Conservation (phyloP, 2,797 vertebrate species). For the Uromys caudimaculatus region DNA sequence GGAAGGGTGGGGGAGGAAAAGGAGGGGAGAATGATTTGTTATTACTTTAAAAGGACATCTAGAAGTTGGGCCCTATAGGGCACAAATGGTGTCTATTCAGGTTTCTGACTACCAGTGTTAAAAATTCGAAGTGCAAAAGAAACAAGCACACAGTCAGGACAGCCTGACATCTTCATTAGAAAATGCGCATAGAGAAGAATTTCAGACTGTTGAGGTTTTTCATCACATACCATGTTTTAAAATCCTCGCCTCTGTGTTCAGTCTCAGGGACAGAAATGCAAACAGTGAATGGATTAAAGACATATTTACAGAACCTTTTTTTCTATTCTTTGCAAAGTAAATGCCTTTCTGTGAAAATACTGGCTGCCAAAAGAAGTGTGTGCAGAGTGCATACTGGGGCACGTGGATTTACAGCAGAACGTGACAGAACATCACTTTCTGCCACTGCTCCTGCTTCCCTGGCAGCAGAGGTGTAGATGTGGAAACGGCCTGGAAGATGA, state of each 20-base stretch:
- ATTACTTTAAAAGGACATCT: not conserved
- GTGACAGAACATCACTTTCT: not conserved
- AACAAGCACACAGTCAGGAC: not conserved
- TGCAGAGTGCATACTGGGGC: not conserved
- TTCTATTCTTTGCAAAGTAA: conserved; percentile 22
- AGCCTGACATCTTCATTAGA: not conserved
- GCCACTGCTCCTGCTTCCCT: not conserved
- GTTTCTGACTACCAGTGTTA: not conserved
- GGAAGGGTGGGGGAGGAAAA: not conserved
- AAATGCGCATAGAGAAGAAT: not conserved
- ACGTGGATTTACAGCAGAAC: not conserved
- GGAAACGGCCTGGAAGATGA: not conserved
- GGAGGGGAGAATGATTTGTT: not conserved
- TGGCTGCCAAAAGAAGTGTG: conserved; percentile 41
- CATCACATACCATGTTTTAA: not conserved
- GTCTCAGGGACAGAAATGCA: not conserved
- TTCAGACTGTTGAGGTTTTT: not conserved
- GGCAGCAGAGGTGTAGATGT: not conserved
- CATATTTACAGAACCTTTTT: conserved; percentile 40
- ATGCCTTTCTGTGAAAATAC: conserved; percentile 37
- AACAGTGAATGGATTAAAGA: not conserved
- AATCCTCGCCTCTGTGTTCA: not conserved
- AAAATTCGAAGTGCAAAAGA: not conserved
- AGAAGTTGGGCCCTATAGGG: too few species aligned
- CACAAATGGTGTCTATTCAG: not conserved